Evolutionary conservation across 2,888 invertebrate species (phyloP).

Genomic region (Magallana nippona): DNA sequence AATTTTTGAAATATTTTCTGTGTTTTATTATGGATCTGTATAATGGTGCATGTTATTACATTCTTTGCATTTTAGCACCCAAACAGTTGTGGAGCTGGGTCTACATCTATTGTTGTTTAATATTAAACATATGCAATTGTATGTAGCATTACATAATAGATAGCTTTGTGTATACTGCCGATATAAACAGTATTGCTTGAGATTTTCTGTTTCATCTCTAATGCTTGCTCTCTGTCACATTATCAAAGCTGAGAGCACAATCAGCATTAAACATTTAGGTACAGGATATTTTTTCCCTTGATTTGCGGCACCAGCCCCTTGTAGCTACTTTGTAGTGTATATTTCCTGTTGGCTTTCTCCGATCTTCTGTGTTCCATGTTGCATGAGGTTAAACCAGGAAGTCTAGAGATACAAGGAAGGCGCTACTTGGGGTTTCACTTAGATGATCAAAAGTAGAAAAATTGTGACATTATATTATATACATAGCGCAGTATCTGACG

Average conservation of each 20-base stretch:
- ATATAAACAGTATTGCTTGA: not conserved
- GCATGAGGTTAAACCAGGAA: not conserved
- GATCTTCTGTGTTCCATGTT: not conserved
- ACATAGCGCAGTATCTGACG: no score
- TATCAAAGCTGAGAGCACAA: conserved; percentile 16
- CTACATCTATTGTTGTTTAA: no score
- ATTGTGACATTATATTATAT: no score
- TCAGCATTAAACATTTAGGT: not conserved
- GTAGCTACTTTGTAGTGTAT: not conserved
- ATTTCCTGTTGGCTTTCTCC: not conserved
- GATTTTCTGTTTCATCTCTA: not conserved
- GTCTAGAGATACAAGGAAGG: not conserved
- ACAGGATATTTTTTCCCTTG: not conserved
- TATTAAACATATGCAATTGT: no score
- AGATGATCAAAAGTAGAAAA: no score
- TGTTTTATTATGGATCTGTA: no score
- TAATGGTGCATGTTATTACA: no score
- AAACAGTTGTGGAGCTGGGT: no score
- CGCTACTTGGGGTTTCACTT: not conserved
- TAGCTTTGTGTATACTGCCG: not conserved
- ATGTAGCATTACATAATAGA: no score
- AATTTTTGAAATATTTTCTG: no score
- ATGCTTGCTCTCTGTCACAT: not conserved
- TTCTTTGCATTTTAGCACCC: no score
- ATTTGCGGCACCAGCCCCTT: not conserved